A percentile compares a stretch with the other conserved stretches of the same genome.
Conservation (phyloP, 1,140 invertebrate species). For the Brachystomella parvula region DNA sequence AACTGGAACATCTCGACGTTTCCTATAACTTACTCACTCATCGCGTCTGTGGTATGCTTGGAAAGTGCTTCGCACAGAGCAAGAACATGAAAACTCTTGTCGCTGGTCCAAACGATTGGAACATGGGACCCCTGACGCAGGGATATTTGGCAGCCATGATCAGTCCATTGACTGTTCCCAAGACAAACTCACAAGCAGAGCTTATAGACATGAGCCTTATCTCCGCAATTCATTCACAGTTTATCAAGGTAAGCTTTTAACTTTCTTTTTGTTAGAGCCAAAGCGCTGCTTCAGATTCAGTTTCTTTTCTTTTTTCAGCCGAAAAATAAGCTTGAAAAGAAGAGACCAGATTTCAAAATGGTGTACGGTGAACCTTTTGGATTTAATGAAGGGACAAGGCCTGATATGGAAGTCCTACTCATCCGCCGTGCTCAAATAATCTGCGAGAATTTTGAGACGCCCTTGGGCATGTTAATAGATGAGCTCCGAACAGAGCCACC, state of each 20-base stretch:
- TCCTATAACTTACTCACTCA: conserved; percentile 21
- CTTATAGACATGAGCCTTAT: conserved; percentile 14
- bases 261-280: no score
- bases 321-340: conserved; percentile 13
- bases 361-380: conserved; percentile 28
- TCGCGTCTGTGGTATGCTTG: conserved; percentile 10
- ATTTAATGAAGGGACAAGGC: conserved; percentile 23
- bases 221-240: conserved; percentile 16
- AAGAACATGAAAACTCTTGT: conserved; percentile 5
- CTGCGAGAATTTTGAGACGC: conserved; percentile 34
- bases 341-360: conserved; percentile 25
- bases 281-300: no score
- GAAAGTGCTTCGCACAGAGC: conserved; percentile 10
- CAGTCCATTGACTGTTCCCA: background rate
- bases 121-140: background rate
- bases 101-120: conserved; percentile 22
- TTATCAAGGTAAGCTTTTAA: conserved; percentile 23
- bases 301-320: conserved; percentile 6
- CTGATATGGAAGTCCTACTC: conserved; percentile 21
- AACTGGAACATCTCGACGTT: conserved; percentile 26
- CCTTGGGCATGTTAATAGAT: conserved; percentile 32
- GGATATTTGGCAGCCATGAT: conserved; percentile 3
- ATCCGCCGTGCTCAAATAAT: conserved; percentile 30
- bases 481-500: conserved; percentile 28
- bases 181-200: background rate